Conservation (phyloP, 2,797 vertebrate species). For the Bovichtus variegatus region DNA sequence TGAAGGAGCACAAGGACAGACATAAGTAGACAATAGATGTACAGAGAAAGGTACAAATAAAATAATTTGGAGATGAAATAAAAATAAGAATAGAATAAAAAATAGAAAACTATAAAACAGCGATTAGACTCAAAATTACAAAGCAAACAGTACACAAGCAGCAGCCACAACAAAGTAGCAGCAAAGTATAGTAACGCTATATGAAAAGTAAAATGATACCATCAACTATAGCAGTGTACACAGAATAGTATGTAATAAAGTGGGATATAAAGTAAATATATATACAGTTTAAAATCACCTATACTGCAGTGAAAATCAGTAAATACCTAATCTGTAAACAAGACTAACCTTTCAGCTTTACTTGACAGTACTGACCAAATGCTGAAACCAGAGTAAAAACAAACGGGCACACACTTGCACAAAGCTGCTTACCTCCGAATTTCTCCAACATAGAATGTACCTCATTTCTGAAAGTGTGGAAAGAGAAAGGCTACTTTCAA, state of each 20-base stretch:
- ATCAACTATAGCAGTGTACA: not conserved
- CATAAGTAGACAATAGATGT: too few relatives aligned
- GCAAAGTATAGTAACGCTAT: not conserved
- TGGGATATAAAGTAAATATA: not conserved
- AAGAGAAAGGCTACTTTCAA: not conserved
- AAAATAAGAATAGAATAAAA: too few relatives aligned
- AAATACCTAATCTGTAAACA: not conserved
- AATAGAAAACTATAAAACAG: too few relatives aligned
- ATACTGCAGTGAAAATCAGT: not conserved
- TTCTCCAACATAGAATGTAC: slow-evolving; percentile 93
- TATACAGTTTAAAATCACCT: not conserved
- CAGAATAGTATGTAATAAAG: not conserved
- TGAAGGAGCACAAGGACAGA: too few relatives aligned
- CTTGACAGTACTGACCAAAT: not conserved
- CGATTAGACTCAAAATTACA: too few relatives aligned
- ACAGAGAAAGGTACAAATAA: too few relatives aligned
- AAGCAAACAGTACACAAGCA: too few relatives aligned
- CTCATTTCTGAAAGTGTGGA: slow-evolving; percentile 85
- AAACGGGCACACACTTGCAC: not conserved
- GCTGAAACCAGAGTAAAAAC: not conserved
- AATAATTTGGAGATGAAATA: too few relatives aligned
- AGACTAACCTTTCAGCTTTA: not conserved
- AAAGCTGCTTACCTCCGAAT: slow-evolving; percentile 88
- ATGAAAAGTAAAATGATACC: not conserved
- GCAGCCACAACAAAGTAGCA: not conserved